Evolutionary conservation across 2,797 vertebrate genomes (phyloP), one percentile per base, ranked within the genome.

Genomic region (Gallinago nigripennis): DNA sequence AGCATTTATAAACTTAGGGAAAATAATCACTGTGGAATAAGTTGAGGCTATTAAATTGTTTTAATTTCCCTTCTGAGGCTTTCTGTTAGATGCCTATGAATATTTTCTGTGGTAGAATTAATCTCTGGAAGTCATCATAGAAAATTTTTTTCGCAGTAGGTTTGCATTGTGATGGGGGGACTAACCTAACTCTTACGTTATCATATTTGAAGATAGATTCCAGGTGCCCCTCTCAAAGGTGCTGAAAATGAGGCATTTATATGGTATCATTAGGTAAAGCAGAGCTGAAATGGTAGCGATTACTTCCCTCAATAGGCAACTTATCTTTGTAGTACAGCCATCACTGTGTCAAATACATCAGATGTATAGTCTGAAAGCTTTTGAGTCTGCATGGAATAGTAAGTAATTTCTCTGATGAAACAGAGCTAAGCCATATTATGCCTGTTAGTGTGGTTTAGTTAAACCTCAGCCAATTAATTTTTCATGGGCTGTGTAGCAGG

Each of bases 381-480:
- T 64, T 85, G 80, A 88, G 27, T 71, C 63, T 78, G 37, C 75
- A 64, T 71, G 69, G 65, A 88, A 72, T 85, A 88, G 20, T 64
- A 57, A 87, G n/a, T 72, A 43, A 75, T 92, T 91, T 81, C 35
- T 65, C 64, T 92, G 58, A 84, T 86, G 51, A 86, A 84, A 75
- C 0, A 53, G 65, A 85, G 61, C 81, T 94, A 78, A 76, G 39
- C 63, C 73, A 27, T 77, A 33, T 75, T 57, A 76, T 76, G n/a
- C 37, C 53, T 88, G 35, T 73, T 89, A 45, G 45, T 76, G 57
- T 83, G 69, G 77, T 79, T 84, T 82, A 91, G 61, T 65, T 84
- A 81, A 88, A 93, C 75, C 63, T 86, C 39, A 66, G 28, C 30
- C 78, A 91, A 84, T 92, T 96, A 90, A 95, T 91, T 86, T 96